A percentile compares a stretch with the other conserved stretches of the same genome.
These are phyloP conservation scores for Volucella bombylans DNA, from an alignment of 2,888 invertebrate genomes.

Conservation along the genomic window DNA sequence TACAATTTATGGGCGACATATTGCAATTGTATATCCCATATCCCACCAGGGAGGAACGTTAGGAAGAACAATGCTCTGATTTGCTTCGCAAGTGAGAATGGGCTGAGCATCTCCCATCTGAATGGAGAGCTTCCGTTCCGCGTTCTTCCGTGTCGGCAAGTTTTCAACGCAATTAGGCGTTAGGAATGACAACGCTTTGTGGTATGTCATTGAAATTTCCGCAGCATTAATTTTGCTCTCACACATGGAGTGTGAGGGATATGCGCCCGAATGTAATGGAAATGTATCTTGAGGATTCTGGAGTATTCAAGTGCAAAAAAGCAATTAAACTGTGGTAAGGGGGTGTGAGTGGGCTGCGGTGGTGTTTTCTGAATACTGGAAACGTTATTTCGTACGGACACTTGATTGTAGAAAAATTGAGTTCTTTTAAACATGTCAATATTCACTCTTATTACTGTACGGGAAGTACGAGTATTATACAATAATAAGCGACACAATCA, in stretches of 20 bases:
- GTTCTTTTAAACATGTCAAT: conserved; percentile 5
- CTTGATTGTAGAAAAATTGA: not conserved
- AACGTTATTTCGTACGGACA: not conserved
- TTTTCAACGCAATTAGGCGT: conserved; percentile 50
- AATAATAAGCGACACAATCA: not conserved
- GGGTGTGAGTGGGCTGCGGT: conserved; percentile 3
- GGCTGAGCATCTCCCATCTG: not conserved
- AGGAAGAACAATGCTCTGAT: conserved; percentile 1
- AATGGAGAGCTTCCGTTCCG: not conserved
- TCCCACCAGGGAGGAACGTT: not conserved
- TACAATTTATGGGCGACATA: conserved; percentile 12
- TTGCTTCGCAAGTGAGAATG: conserved; percentile 1
- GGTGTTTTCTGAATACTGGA: not conserved
- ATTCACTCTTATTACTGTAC: conserved; percentile 1
- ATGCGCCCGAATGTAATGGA: not conserved
- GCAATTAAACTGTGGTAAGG: conserved; percentile 23
- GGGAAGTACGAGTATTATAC: not conserved
- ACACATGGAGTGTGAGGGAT: not conserved
- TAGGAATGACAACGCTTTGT: conserved; percentile 5
- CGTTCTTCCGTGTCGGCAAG: conserved; percentile 18
- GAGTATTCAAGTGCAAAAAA: conserved; percentile 4
- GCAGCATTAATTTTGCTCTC: conserved; percentile 29
- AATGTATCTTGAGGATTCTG: not conserved
- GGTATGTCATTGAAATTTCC: conserved; percentile 42
- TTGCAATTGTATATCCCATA: conserved; percentile 21